A percentile compares a stretch with the other conserved stretches of the same genome.
Conservation (phyloP, 2,113 vertebrate species). For the Ammospiza caudacuta region DNA sequence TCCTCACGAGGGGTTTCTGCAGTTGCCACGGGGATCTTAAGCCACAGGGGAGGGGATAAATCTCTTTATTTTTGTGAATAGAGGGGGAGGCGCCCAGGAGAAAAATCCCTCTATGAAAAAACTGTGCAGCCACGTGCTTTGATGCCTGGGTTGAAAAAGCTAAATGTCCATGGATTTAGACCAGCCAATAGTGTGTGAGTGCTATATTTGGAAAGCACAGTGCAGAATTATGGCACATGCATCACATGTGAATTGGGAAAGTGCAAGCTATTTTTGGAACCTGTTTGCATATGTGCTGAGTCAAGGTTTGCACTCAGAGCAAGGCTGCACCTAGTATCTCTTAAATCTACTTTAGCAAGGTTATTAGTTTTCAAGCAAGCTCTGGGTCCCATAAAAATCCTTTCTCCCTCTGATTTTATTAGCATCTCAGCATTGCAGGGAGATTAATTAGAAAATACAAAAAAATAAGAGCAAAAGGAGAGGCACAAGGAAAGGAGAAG, state of each 20-base stretch:
- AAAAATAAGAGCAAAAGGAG: background rate
- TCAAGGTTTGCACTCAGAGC: conserved; percentile 42
- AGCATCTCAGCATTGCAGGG: background rate
- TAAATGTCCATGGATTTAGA: conserved; percentile 29
- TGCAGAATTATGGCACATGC: conserved; percentile 44
- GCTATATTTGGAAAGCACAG: conserved; percentile 50
- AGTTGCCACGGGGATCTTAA: background rate
- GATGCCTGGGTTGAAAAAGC: background rate
- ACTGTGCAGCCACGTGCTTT: background rate
- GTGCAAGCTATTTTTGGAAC: conserved; percentile 55
- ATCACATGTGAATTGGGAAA: conserved; percentile 53
- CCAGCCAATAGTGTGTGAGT: background rate
- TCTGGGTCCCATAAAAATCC: background rate
- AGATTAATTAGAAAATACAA: background rate
- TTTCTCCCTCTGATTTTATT: background rate
- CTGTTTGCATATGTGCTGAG: conserved; percentile 65
- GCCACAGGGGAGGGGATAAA: background rate
- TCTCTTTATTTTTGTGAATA: conserved; percentile 45
- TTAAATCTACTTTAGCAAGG: background rate
- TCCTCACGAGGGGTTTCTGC: background rate
- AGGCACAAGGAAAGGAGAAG: background rate
- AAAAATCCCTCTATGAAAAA: conserved; percentile 12
- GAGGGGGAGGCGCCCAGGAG: background rate
- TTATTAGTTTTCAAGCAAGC: background rate
- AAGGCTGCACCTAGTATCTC: background rate